A percentile compares a stretch with the other conserved stretches of the same genome.
Evolutionary conservation across 2,113 vertebrate genomes (phyloP).

Genomic region (Colossoma macropomum): DNA sequence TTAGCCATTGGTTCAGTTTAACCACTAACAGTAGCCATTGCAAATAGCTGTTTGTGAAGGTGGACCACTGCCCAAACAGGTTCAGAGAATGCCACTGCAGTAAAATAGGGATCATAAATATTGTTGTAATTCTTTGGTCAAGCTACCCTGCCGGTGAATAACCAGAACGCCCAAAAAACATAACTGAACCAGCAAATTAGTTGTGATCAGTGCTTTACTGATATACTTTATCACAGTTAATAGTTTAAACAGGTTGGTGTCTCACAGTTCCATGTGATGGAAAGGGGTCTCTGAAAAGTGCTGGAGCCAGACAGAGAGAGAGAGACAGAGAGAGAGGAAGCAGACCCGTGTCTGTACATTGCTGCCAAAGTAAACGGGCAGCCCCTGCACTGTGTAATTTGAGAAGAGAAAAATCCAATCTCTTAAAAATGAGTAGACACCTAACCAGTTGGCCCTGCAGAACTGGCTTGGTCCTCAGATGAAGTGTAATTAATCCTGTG

Average conservation of each 20-base stretch:
- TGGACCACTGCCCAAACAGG: not conserved
- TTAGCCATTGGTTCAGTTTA: not conserved
- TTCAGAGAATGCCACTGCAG: not conserved
- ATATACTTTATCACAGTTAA: constrained; percentile 6
- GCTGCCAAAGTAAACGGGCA: constrained; percentile 40
- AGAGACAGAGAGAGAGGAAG: constrained; percentile 39
- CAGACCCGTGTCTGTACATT: constrained; percentile 39
- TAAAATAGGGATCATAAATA: constrained; percentile 2
- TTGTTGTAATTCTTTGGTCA: not conserved
- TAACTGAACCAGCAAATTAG: not conserved
- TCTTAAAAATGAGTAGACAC: constrained; percentile 46
- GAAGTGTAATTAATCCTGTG: constrained; percentile 39
- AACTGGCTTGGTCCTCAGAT: constrained; percentile 30
- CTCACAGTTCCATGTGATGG: constrained; percentile 6
- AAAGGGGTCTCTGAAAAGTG: constrained; percentile 25
- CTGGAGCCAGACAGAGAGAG: constrained; percentile 20
- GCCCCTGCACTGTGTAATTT: constrained; percentile 31
- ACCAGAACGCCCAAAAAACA: not conserved
- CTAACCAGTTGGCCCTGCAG: constrained; percentile 42
- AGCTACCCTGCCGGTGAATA: not conserved
- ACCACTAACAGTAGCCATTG: not conserved
- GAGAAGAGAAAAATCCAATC: constrained; percentile 30
- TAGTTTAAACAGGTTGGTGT: not conserved
- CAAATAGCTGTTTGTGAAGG: not conserved
- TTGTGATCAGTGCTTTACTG: not conserved